These are phyloP conservation scores for Sarcophaga subvicina DNA, from an alignment of 2,888 invertebrate genomes.

Conservation along the genomic window DNA sequence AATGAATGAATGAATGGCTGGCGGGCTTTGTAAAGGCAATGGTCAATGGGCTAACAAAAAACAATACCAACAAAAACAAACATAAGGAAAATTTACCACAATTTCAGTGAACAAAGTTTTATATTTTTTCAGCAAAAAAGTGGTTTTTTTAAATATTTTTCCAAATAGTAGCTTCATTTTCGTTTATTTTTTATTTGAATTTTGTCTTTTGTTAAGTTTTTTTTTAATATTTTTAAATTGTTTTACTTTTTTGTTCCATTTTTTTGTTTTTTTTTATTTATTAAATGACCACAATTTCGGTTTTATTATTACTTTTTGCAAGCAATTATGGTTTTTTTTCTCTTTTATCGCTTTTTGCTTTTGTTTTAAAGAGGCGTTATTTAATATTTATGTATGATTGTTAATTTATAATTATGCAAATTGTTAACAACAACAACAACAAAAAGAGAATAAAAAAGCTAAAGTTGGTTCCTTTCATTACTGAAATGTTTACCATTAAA, in stretches of 20 bases:
- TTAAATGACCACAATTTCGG: constrained; percentile 59
- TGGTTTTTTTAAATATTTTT: neutral
- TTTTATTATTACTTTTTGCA: constrained; percentile 61
- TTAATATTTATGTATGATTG: constrained; percentile 37
- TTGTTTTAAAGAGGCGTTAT: constrained; percentile 56
- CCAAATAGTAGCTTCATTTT: constrained; percentile 18
- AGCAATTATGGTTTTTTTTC: constrained; percentile 57
- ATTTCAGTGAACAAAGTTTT: constrained; percentile 8
- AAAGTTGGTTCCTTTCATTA: neutral
- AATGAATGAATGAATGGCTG: constrained; percentile 25
- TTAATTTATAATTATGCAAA: constrained; percentile 67
- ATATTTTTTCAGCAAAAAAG: constrained; percentile 24
- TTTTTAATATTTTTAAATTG: constrained; percentile 11
- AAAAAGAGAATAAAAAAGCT: neutral
- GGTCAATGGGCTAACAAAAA: constrained; percentile 41
- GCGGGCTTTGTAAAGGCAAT: constrained; percentile 12
- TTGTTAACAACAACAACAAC: constrained; percentile 54
- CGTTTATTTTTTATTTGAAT: neutral
- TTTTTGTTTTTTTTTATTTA: constrained; percentile 25
- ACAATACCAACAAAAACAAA: neutral
- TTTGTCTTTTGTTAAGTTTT: neutral
- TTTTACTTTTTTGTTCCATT: constrained; percentile 16
- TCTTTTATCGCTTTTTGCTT: neutral
- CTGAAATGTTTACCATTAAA: neutral
- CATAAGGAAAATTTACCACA: neutral